These are phyloP conservation scores for Ophion ellenae DNA, from an alignment of 2,888 invertebrate genomes.

Conservation along the genomic window DNA sequence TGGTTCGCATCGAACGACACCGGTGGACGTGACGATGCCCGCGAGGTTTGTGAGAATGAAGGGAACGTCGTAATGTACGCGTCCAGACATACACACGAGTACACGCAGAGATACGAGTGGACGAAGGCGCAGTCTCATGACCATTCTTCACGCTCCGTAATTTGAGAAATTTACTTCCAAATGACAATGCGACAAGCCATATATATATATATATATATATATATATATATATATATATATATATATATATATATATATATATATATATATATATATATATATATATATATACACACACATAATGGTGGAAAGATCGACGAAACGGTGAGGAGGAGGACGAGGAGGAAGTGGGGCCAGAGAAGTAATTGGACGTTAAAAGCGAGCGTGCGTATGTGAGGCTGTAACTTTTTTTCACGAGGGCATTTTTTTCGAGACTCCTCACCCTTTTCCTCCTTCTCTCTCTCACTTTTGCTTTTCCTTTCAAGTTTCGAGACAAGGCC, in stretches of 20 bases:
- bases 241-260: slow-evolving; percentile 6
- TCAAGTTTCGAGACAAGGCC: slow-evolving; percentile 16
- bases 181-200: slow-evolving; percentile 60
- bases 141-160: slow-evolving; percentile 67
- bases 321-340: slow-evolving; percentile 30
- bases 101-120: slow-evolving; percentile 28
- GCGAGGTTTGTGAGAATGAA: slow-evolving; percentile 54
- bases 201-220: slow-evolving; percentile 1
- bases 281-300: neutral
- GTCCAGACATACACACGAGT: slow-evolving; percentile 1
- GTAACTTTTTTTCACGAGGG: slow-evolving; percentile 55
- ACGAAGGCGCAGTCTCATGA: slow-evolving; percentile 60
- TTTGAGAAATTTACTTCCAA: slow-evolving; percentile 64
- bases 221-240: neutral
- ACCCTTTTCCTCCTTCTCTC: neutral
- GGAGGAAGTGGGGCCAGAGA: slow-evolving; percentile 44
- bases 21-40: slow-evolving; percentile 74
- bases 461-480: neutral
- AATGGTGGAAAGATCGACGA: slow-evolving; percentile 44
- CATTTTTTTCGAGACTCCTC: slow-evolving; percentile 50
- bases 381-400: slow-evolving; percentile 51
- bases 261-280: slow-evolving; percentile 3
- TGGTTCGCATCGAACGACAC: slow-evolving; percentile 38
- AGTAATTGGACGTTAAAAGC: slow-evolving; percentile 66
- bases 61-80: slow-evolving; percentile 39